Evolutionary conservation across 2,888 invertebrate species (phyloP).

Genomic region (Limnephilus marmoratus): DNA sequence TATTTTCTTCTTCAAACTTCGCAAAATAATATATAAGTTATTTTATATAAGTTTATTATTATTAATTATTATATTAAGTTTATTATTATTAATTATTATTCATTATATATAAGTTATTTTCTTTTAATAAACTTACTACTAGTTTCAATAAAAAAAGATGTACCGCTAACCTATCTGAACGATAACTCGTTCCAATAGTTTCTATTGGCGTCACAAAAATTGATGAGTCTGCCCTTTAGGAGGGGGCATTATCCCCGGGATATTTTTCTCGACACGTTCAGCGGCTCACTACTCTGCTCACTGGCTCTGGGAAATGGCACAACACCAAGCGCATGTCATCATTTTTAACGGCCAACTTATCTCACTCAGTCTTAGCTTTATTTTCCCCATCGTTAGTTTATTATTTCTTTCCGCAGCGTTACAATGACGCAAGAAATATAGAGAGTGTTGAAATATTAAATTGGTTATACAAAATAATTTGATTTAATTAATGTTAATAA

Average conservation of each 20-base stretch:
- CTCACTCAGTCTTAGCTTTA: constrained; percentile 32
- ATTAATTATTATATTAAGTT: no score
- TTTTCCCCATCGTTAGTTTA: constrained; percentile 8
- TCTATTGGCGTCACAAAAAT: background rate
- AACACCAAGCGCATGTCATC: constrained; percentile 41
- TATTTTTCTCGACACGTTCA: constrained; percentile 29
- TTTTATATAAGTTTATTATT: no score
- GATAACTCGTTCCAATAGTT: background rate
- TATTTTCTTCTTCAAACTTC: no score
- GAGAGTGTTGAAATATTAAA: background rate
- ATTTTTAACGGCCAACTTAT: constrained; percentile 29
- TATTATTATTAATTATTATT: no score
- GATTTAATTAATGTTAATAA: no score
- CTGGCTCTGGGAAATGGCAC: constrained; percentile 13
- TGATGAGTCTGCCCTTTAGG: background rate
- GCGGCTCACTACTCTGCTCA: background rate
- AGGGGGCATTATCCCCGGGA: constrained; percentile 23
- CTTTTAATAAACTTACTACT: no score
- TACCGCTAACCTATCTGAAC: background rate
- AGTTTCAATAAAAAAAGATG: background rate
- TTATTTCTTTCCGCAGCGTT: constrained; percentile 23
- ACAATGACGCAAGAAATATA: background rate
- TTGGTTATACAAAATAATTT: no score
- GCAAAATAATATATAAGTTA: no score
- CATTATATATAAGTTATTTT: no score